Base-by-base conservation (phyloP, 2,797 vertebrate species). In the Rhynchonycteris naso region DNA sequence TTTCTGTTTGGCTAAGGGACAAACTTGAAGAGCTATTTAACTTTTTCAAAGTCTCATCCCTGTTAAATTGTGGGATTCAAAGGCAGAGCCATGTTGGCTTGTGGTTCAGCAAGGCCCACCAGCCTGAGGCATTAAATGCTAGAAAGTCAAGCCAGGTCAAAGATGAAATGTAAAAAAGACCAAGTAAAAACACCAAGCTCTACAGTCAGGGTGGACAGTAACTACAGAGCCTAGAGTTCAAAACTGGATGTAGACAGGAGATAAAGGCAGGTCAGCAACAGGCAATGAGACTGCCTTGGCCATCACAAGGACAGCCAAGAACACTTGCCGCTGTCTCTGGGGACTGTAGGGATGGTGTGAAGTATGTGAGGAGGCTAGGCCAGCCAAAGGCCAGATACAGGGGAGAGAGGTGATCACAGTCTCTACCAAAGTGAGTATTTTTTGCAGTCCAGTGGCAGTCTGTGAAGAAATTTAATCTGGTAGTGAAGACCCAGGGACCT, bases 1-100 rank as follows among this genome's bases (percentile, higher is more conserved):
- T 68, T 61, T 95, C 65, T 50, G 47, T 71, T 93, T 94, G 58
- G 47, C 84, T 71, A 83, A 92, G 30, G 38, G 30, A 7, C 56
- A 91, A 69, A 69, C 54, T 90, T 43, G 30, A 82, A 65, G 35
- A 79, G 15, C 28, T 47, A 91, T 1, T 76, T 56, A 75, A 88
- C 38, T 54, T 50, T 6, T n/a, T 79, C 59, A 63, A 82, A 90
- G 21, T 65, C 80, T 92, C 26, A 68, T 0, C 33, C n/a, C n/a
- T 56, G 43, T 11, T 52, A 76, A 63, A 21, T 28, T 54, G 43
- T 87, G 11, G 59, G 69, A 76, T 75, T 30, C 54, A 90, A 75
- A 65, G 13, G 33, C 33, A 90, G 84, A 30, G 2, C 24, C 22
- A 16, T 18, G 0, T 38, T 7, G 2, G 22, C 68, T 33, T 76